Evolutionary conservation across 1,140 invertebrate species (phyloP).

Genomic region (Zaprionus tsacasi): DNA sequence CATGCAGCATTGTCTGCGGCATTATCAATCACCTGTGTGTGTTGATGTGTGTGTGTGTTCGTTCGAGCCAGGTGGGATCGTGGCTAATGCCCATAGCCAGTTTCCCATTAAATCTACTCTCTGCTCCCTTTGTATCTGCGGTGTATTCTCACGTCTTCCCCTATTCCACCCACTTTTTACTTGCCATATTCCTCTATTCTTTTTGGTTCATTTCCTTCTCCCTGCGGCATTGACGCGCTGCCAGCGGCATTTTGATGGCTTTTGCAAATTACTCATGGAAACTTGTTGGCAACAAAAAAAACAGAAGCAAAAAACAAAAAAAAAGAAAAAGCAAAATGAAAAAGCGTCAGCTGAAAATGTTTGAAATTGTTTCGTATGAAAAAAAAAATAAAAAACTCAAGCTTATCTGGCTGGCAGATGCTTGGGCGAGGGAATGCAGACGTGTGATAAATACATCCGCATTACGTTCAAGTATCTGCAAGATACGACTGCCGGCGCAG

Average conservation of each 20-base stretch:
- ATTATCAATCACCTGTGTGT: constrained; percentile 74
- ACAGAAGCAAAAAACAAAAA: too few relatives aligned
- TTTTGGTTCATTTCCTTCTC: constrained; percentile 41
- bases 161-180: not conserved
- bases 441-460: constrained; percentile 81
- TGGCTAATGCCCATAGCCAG: constrained; percentile 35
- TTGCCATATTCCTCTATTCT: constrained; percentile 35
- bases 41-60: not conserved
- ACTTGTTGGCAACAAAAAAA: constrained; percentile 59
- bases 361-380: constrained; percentile 28
- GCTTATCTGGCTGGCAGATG: constrained; percentile 67
- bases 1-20: constrained; percentile 59
- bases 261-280: constrained; percentile 73
- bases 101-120: constrained; percentile 57
- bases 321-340: constrained; percentile 13
- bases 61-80: not conserved
- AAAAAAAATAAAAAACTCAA: constrained; percentile 23
- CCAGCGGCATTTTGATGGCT: constrained; percentile 69
- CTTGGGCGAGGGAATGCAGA: constrained; percentile 52
- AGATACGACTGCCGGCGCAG: constrained; percentile 51
- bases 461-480: constrained; percentile 74
- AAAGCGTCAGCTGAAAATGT: constrained; percentile 19
- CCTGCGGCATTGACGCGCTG: constrained; percentile 46
- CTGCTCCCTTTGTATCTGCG: constrained; percentile 23
- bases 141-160: constrained; percentile 10